These are phyloP conservation scores for Heterotilapia buettikoferi DNA, from an alignment of 2,113 vertebrate species.

Conservation along the genomic window DNA sequence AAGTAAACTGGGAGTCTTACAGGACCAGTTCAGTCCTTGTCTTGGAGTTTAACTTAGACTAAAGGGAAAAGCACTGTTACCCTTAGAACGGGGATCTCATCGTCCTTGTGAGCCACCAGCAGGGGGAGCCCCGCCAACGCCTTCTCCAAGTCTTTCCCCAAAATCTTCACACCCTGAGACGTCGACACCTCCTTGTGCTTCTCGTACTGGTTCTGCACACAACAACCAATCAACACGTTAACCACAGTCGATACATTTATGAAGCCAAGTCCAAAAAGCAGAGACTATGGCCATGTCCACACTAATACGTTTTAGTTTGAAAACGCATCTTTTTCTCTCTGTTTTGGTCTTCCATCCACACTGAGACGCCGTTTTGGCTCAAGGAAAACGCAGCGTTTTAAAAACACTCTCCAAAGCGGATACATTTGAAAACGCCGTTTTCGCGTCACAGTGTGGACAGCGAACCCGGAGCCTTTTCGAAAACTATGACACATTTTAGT, in stretches of 20 bases:
- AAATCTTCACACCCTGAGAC: slow-evolving; percentile 95
- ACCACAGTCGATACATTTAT: neutral
- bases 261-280: neutral
- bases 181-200: slow-evolving; percentile 95
- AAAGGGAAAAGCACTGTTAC: slow-evolving; percentile 58
- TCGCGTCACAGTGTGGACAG: rapidly evolving
- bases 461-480: neutral
- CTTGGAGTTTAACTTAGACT: neutral
- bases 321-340: neutral
- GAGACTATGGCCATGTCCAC: neutral
- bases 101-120: slow-evolving; percentile 89
- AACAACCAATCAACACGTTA: neutral
- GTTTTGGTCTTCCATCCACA: neutral
- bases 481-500: neutral
- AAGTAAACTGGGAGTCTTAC: neutral
- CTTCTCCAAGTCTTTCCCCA: slow-evolving; percentile 97
- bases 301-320: neutral
- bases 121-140: slow-evolving; percentile 90
- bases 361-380: neutral
- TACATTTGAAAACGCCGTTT: neutral
- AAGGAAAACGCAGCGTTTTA: neutral
- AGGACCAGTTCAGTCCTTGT: neutral
- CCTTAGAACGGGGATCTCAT: slow-evolving; percentile 91
- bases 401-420: neutral
- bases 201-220: slow-evolving; percentile 87